Evolutionary conservation across 2,888 invertebrate genomes (phyloP).

Genomic region (Cylindroiulus punctatus): DNA sequence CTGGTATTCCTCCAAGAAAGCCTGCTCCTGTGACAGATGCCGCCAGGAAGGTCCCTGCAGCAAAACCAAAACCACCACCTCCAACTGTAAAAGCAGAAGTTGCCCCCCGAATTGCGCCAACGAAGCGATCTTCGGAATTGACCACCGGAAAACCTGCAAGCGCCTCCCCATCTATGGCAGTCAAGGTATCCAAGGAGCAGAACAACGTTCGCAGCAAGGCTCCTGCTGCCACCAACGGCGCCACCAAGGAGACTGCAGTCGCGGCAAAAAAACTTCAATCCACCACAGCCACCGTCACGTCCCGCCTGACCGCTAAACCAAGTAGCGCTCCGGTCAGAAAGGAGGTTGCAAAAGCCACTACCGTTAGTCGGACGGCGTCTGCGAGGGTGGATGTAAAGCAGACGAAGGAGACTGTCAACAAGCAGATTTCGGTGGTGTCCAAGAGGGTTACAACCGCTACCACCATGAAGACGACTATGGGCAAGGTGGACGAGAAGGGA

Average conservation of each 20-base stretch:
- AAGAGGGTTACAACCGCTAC: slow-evolving; percentile 35
- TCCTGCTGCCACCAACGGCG: slow-evolving; percentile 62
- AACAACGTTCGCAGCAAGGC: slow-evolving; percentile 58
- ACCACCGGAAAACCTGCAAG: background rate
- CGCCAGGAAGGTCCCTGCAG: slow-evolving; percentile 45
- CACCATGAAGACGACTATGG: background rate
- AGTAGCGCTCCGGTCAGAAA: slow-evolving; percentile 56
- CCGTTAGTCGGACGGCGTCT: slow-evolving; percentile 56
- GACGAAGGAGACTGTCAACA: slow-evolving; percentile 57
- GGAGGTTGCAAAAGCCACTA: slow-evolving; percentile 55
- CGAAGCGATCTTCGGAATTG: background rate
- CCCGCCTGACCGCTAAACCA: slow-evolving; percentile 60
- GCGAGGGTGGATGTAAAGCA: slow-evolving; percentile 63
- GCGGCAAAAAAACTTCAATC: slow-evolving; percentile 57
- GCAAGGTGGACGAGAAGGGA: background rate
- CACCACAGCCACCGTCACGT: slow-evolving; percentile 57
- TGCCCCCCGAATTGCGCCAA: background rate
- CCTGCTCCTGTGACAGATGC: slow-evolving; percentile 4
- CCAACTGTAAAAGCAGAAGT: slow-evolving; percentile 46
- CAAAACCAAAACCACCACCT: slow-evolving; percentile 56
- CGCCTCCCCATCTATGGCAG: background rate
- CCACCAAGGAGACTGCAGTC: slow-evolving; percentile 60
- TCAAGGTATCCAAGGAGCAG: slow-evolving; percentile 28
- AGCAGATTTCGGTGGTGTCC: slow-evolving; percentile 49
- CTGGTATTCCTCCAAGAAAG: slow-evolving; percentile 19